Base-by-base conservation (phyloP, 2,797 vertebrate genomes). In the Melanotaenia maccullochi region DNA sequence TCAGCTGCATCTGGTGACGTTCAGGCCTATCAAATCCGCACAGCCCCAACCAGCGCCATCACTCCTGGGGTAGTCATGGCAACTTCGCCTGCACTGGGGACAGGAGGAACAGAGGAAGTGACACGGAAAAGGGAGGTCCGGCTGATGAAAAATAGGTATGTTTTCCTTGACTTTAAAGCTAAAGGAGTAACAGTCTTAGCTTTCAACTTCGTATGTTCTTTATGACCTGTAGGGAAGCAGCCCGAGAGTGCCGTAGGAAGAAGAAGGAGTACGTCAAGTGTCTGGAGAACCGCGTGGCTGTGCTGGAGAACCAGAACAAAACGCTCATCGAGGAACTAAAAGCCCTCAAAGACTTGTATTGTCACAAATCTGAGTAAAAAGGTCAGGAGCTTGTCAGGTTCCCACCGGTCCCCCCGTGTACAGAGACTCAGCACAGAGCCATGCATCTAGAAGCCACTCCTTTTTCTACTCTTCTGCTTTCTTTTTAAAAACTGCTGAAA, bases 291-390 rank as follows among this genome's bases (percentile, higher is more conserved):
- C 96, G 98, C 49, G 98, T 99, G 87, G 98, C 98, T 20, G 98
- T 99, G 84, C 94, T 99, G 94, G 98, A 99, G 92, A 99, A 99
- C 94, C 98, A 99, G 96, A 99, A 99, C 96, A 99, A 99, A 95
- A 99, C 98, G 90, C 95, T 99, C 84, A 99, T 99, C 51, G 98
- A 99, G 94, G 98, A 99, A 93, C 96, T 99, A 62, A 99, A 99
- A 97, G 97, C 98, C 94, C 98, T 99, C 93, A 99, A 99, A 94
- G 98, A 99, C 96, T 96, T 99, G 90, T 99, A 99, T 92, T 99
- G 98, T 94, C 97, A 99, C 95, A 99, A 99, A 95, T 98, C 98
- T 36, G 98, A 99, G 95, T 99, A 98, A 95, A 30, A 2, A 18
- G 28, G 22, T 22, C 11, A 13, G 9, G 22, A 70, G 73, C 78